phyloP scores from a whole-genome alignment of 2,797 vertebrate species.

The Pogonophryne albipinna region DNA sequence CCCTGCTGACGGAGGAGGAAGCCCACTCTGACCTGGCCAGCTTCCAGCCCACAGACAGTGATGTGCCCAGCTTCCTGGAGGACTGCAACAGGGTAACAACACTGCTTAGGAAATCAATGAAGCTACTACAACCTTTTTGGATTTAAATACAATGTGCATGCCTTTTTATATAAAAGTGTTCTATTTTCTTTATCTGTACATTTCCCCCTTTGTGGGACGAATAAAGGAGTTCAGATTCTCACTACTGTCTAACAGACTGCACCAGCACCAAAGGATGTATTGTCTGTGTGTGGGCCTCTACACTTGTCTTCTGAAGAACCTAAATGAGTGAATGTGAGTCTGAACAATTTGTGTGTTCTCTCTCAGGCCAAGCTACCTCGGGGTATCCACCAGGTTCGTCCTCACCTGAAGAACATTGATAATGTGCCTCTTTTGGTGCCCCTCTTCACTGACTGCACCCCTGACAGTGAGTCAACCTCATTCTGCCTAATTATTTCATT shows the following conservation, averaged over 20 bases:
- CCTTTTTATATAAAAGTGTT: too few relatives aligned
- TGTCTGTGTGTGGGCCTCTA: not conserved
- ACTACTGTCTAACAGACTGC: not conserved
- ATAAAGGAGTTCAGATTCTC: too few relatives aligned
- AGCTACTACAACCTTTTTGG: not conserved
- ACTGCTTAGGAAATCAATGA: not conserved
- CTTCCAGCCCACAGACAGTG: conserved; percentile 98
- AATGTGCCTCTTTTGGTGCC: conserved; percentile 98
- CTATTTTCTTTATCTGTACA: not conserved
- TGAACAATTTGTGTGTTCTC: not conserved
- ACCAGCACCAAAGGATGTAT: not conserved
- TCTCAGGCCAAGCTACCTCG: conserved; percentile 97
- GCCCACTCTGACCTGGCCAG: conserved; percentile 94
- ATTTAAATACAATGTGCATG: too few relatives aligned
- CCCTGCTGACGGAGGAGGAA: conserved; percentile 94
- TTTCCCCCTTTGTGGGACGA: too few relatives aligned
- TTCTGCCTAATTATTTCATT: not conserved
- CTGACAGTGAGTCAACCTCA: conserved; percentile 90
- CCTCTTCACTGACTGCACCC: conserved; percentile 98
- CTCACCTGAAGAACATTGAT: conserved; percentile 98
- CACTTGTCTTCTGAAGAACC: not conserved
- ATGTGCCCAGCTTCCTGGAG: conserved; percentile 97
- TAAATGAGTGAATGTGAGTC: not conserved
- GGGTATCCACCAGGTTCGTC: conserved; percentile 98
- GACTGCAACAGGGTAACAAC: conserved; percentile 93